Conservation (phyloP, 2,888 invertebrate genomes). For the Sthenelais limicola region DNA sequence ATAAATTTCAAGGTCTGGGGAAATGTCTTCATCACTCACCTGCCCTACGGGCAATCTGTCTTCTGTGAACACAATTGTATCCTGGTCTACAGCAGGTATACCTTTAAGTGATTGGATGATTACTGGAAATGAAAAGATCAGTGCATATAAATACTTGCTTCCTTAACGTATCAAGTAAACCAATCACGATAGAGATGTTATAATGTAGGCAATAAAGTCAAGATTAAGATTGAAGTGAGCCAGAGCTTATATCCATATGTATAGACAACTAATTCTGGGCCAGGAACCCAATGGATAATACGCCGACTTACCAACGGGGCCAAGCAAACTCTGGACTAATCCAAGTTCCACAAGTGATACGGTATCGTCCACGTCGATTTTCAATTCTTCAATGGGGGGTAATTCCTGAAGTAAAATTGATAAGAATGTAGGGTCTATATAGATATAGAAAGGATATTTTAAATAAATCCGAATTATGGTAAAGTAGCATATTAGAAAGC, state of each 20-base stretch:
- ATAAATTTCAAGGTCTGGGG: not conserved
- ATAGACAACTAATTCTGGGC: too few relatives aligned
- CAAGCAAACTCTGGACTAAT: conserved; percentile 59
- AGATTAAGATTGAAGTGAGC: too few relatives aligned
- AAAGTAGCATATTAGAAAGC: too few relatives aligned
- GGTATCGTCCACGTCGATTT: conserved; percentile 59
- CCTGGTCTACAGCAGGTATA: conserved; percentile 86
- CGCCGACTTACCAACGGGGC: conserved; percentile 53
- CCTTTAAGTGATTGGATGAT: conserved; percentile 74
- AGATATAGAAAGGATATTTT: not conserved
- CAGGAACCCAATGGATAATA: not conserved
- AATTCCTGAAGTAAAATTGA: conserved; percentile 42
- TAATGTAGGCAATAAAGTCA: too few relatives aligned
- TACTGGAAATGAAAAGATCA: conserved; percentile 43
- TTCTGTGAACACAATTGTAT: conserved; percentile 88
- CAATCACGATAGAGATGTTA: too few relatives aligned
- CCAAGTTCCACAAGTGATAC: conserved; percentile 61
- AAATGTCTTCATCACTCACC: conserved; percentile 54
- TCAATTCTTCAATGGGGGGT: conserved; percentile 60
- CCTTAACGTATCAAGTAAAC: not conserved
- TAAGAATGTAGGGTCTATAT: not conserved
- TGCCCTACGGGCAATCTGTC: conserved; percentile 78
- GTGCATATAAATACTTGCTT: not conserved
- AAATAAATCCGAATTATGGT: too few relatives aligned
- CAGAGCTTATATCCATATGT: too few relatives aligned